Conservation (phyloP, 2,888 invertebrate species). For the Pomacea canaliculata region DNA sequence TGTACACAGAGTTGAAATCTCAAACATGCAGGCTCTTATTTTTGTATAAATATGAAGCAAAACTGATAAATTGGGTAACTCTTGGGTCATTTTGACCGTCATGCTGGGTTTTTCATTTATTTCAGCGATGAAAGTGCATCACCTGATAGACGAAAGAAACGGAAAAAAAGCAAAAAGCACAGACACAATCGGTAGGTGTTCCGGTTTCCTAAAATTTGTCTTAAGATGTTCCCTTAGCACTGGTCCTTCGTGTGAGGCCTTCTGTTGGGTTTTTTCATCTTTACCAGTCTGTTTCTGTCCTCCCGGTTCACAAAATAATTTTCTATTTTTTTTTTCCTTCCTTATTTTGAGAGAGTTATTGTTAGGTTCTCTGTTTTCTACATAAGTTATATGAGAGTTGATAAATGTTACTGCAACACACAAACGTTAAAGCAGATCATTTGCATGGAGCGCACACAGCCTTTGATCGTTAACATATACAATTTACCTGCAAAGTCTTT, state of each 20-base stretch:
- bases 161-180: constrained; percentile 57
- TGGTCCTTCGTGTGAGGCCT: constrained; percentile 4
- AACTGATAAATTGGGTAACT: too few relatives aligned
- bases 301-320: constrained; percentile 5
- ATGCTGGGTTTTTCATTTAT: constrained; percentile 3
- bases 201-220: not conserved
- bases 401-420: too few relatives aligned
- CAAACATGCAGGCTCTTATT: too few relatives aligned
- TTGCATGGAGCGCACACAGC: too few relatives aligned
- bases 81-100: too few relatives aligned
- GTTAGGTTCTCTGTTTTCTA: constrained; percentile 4
- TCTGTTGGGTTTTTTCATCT: constrained; percentile 7
- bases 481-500: too few relatives aligned
- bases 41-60: not conserved
- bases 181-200: constrained; percentile 59
- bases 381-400: too few relatives aligned
- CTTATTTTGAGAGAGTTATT: not conserved
- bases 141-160: constrained; percentile 54
- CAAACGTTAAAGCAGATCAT: too few relatives aligned
- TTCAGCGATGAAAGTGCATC: constrained; percentile 55
- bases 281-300: not conserved
- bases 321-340: constrained; percentile 15
- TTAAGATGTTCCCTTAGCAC: not conserved
- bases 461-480: too few relatives aligned
- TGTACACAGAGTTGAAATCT: too few relatives aligned